Base-by-base conservation (phyloP, 1,140 invertebrate species). In the Nephila pilipes region DNA sequence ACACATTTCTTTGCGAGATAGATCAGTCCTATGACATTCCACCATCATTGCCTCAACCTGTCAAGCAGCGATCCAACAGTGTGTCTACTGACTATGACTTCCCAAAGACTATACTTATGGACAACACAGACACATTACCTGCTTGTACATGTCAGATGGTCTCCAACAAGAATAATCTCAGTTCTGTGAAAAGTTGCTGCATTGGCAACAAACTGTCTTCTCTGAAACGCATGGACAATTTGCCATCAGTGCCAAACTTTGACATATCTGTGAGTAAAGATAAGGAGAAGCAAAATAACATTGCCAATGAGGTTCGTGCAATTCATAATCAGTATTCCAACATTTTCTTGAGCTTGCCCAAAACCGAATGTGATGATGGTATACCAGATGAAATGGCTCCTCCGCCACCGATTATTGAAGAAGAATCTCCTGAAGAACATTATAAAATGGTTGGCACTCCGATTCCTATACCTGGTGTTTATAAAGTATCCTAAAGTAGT, bases 321-420 rank as follows among this genome's bases (percentile, higher is more conserved):
- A 55, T 29, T 60, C 80, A 65, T 6, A 89, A 36, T 79, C 88
- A 87, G 54, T 93, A 93, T 87, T 93, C 22, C 22, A 92, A 93
- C 54, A 85, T 93, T 54, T 87, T 38, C 14, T 46, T 93, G 6
- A 80, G 46, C 20, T 55, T 57, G 3, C 54, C 83, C 36, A 36
- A 29, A n/a, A 29, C 38, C 22, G 63, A 54, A 25, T 18, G 65
- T 0, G 22, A 60, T 32, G 91, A 93, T 54, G 85, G 65, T 60
- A 85, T 92, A 16, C 91, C 91, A 29, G 63, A 93, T 36, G 91
- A 93, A 93, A 93, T 93, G 46, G 90, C 90, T 22, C 91, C 91
- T 25, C 91, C 91, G 22, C 91, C 91, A 32, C 91, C 91, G 22
- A 38, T 92, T 10, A 55, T 92, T 32, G 60, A 69, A 54, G 60